A percentile compares a stretch with the other conserved stretches of the same genome.
These are phyloP conservation scores for Dexiosoma caninum DNA, from an alignment of 2,888 invertebrate genomes.

Conservation along the genomic window DNA sequence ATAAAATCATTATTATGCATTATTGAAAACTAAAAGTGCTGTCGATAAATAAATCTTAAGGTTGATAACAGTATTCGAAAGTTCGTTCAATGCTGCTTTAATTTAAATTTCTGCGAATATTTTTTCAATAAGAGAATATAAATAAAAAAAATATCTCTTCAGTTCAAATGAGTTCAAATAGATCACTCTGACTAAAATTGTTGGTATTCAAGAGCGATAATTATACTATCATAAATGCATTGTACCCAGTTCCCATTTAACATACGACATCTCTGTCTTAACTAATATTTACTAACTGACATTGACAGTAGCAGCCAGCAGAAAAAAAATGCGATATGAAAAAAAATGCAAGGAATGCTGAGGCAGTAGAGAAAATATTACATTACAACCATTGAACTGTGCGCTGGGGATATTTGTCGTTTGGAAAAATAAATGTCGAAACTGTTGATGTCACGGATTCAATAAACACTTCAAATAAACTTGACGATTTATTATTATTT, in stretches of 20 bases:
- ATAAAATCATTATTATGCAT: conserved; percentile 19
- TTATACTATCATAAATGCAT: not conserved
- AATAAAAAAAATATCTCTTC: not conserved
- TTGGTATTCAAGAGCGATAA: not conserved
- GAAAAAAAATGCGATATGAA: not conserved
- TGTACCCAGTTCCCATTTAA: not conserved
- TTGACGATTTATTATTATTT: conserved; percentile 75
- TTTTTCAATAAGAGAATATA: no score
- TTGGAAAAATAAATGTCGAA: conserved; percentile 65
- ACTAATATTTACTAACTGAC: conserved; percentile 41
- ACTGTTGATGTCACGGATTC: conserved; percentile 76
- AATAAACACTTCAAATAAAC: conserved; percentile 78
- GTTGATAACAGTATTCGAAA: conserved; percentile 1
- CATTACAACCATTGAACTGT: conserved; percentile 20
- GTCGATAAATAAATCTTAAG: not conserved
- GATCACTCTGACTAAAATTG: not conserved
- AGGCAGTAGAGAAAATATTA: conserved; percentile 21
- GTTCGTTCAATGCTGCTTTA: not conserved
- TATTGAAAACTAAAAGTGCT: not conserved
- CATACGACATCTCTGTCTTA: not conserved
- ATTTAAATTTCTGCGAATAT: no score
- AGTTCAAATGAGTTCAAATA: not conserved
- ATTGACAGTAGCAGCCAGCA: conserved; percentile 48
- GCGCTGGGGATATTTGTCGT: conserved; percentile 58
- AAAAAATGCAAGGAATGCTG: not conserved